These are phyloP conservation scores for Apamea epomidion DNA, from an alignment of 2,888 invertebrate genomes.

Conservation along the genomic window DNA sequence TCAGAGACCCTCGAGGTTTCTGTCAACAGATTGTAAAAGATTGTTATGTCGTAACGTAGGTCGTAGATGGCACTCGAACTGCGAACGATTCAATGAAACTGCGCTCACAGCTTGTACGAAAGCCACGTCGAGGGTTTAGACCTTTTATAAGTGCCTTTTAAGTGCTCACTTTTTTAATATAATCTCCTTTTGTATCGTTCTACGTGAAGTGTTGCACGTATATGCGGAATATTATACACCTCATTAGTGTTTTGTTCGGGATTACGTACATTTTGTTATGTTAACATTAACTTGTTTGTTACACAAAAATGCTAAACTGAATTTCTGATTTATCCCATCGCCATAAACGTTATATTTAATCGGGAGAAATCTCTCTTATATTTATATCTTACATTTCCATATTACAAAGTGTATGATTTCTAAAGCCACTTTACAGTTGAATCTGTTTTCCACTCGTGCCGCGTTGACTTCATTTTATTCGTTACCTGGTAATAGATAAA, in stretches of 20 bases:
- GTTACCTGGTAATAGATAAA: slow-evolving; percentile 19
- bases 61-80: slow-evolving; percentile 63
- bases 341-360: not conserved
- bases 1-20: slow-evolving; percentile 49
- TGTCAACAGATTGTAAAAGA: slow-evolving; percentile 63
- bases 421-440: slow-evolving; percentile 17
- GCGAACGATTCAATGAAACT: slow-evolving; percentile 72
- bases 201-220: slow-evolving; percentile 19
- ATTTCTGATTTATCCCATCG: not conserved
- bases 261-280: not conserved
- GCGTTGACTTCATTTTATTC: slow-evolving; percentile 30
- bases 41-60: slow-evolving; percentile 59
- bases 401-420: not conserved
- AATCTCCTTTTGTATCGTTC: slow-evolving; percentile 50
- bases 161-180: slow-evolving; percentile 64
- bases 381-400: slow-evolving; percentile 4
- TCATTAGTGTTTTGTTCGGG: slow-evolving; percentile 6
- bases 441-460: not conserved
- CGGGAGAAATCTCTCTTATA: not conserved
- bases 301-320: not conserved
- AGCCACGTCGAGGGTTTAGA: slow-evolving; percentile 58
- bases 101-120: slow-evolving; percentile 65
- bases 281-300: too few relatives aligned
- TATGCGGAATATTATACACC: slow-evolving; percentile 18
- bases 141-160: slow-evolving; percentile 66